These are phyloP conservation scores for Amblyopsis rosae DNA, from an alignment of 2,113 vertebrate genomes.

Conservation along the genomic window DNA sequence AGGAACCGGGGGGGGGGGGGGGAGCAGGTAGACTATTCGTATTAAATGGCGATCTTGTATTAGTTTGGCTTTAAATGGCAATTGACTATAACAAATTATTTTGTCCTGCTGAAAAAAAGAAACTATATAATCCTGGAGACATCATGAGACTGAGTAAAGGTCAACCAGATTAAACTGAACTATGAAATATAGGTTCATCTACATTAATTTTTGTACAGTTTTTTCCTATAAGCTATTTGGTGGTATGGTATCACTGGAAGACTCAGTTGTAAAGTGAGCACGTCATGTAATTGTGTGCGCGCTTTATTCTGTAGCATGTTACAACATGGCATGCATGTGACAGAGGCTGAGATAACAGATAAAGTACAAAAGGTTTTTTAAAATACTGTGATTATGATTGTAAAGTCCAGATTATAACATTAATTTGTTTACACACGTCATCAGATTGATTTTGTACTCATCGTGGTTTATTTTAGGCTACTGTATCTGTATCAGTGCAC, in stretches of 20 bases:
- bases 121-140: too few relatives aligned
- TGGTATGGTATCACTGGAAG: constrained; percentile 28
- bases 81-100: too few relatives aligned
- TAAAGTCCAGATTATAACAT: too few relatives aligned
- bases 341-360: background rate
- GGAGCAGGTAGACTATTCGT: too few relatives aligned
- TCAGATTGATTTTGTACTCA: background rate
- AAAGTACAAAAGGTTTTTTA: background rate
- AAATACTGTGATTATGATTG: background rate
- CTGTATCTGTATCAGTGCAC: constrained; percentile 27
- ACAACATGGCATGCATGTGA: constrained; percentile 13
- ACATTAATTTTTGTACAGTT: background rate
- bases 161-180: background rate
- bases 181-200: background rate
- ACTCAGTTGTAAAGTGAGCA: constrained; percentile 37
- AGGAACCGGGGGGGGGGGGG: too few relatives aligned
- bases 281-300: background rate
- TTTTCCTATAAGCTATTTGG: constrained; percentile 26
- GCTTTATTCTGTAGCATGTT: constrained; percentile 3
- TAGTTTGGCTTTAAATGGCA: too few relatives aligned
- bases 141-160: too few relatives aligned
- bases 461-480: background rate
- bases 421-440: too few relatives aligned
- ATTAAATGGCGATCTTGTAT: too few relatives aligned
- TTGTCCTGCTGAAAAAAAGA: too few relatives aligned